Conservation (phyloP, 64 coral and sea anemone genomes). For the Stylophora pistillata region DNA sequence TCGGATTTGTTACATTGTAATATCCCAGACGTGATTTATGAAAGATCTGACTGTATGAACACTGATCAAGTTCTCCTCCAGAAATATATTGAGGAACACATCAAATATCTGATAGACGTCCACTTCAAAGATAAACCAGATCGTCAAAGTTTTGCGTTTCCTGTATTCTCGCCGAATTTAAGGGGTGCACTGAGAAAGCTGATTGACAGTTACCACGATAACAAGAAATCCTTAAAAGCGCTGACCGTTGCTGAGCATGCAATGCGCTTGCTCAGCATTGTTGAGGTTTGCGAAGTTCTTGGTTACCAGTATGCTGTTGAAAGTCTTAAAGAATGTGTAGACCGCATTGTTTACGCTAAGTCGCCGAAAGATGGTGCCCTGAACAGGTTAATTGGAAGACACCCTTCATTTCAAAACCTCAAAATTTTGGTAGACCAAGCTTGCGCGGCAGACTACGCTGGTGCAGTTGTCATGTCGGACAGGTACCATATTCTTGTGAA, state of each 20-base stretch:
- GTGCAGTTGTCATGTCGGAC: neutral
- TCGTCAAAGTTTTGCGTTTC: constrained; percentile 6
- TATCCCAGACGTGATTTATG: constrained; percentile 54
- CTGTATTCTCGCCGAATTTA: constrained; percentile 50
- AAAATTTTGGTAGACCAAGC: neutral
- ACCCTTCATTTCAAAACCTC: neutral
- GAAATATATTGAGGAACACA: constrained; percentile 21
- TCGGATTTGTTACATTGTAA: constrained; percentile 60
- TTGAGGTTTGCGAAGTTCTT: constrained; percentile 82
- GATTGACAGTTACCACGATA: constrained; percentile 56
- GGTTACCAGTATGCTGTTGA: constrained; percentile 65
- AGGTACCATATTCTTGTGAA: constrained; percentile 39
- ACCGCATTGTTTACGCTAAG: constrained; percentile 20
- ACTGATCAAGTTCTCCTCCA: constrained; percentile 6
- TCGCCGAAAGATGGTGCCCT: constrained; percentile 72
- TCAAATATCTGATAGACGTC: neutral
- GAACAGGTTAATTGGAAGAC: neutral
- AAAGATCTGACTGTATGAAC: constrained; percentile 38
- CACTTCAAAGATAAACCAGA: constrained; percentile 3
- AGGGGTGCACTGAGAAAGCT: constrained; percentile 66
- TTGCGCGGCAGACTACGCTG: neutral
- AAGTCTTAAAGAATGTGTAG: constrained; percentile 70
- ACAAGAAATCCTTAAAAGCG: constrained; percentile 35
- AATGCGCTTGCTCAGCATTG: constrained; percentile 79
- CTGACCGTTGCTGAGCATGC: constrained; percentile 67